Conservation (phyloP, 2,113 vertebrate genomes). For the Anoura caudifer region DNA sequence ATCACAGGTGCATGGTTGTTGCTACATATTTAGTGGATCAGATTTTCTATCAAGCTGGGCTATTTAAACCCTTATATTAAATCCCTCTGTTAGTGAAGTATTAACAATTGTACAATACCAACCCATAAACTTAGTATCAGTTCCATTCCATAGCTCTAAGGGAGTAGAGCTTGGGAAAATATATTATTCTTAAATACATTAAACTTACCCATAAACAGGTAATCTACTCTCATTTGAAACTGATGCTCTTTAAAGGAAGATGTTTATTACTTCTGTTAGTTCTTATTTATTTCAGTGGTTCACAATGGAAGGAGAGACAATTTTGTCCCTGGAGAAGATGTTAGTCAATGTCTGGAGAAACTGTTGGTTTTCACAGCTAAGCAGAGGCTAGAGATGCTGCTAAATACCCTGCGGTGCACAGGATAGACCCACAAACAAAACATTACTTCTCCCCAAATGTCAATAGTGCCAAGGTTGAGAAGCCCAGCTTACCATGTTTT, state of each 20-base stretch:
- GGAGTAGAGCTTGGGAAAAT: neutral
- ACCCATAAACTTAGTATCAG: neutral
- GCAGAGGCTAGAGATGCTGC: neutral
- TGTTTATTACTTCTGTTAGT: neutral
- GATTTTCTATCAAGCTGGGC: neutral
- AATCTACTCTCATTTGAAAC: neutral
- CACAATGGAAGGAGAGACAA: neutral
- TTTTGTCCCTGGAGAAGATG: neutral
- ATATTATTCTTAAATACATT: neutral
- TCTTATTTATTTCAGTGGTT: neutral
- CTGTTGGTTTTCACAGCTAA: neutral
- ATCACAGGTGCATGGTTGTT: no score
- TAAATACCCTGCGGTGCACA: neutral
- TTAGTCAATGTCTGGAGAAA: neutral
- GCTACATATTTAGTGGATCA: neutral
- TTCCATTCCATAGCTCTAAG: neutral
- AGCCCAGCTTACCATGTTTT: neutral
- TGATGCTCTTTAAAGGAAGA: neutral
- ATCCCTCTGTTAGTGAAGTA: neutral
- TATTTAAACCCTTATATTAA: neutral
- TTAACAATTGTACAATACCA: neutral
- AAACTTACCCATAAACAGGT: neutral
- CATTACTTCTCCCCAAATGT: neutral
- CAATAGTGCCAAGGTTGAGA: neutral
- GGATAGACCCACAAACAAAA: neutral